Evolutionary conservation across 2,888 invertebrate species (phyloP).

Genomic region (Dione juno): DNA sequence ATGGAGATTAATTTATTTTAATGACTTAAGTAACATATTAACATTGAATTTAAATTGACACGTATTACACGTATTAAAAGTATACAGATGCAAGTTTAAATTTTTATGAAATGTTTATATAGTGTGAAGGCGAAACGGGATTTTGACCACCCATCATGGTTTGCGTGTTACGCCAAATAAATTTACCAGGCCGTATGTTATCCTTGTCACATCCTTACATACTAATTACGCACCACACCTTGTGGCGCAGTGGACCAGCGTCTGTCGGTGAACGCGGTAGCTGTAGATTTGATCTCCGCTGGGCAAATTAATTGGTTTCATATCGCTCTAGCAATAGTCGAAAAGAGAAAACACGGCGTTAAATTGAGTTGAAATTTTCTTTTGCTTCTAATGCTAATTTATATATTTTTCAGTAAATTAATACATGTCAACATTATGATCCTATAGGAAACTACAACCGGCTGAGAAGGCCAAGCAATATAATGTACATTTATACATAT

Average conservation of each 20-base stretch:
- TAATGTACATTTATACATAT: neutral
- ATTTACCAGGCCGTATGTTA: neutral
- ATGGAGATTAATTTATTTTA: neutral
- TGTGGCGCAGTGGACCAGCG: neutral
- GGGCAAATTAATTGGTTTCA: no score
- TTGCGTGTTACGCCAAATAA: conserved; percentile 10
- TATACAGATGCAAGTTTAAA: neutral
- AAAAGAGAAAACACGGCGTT: neutral
- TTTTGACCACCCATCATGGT: conserved; percentile 3
- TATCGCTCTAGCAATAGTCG: no score
- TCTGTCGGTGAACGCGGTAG: neutral
- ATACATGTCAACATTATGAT: no score
- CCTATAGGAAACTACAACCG: no score
- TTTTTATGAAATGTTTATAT: neutral
- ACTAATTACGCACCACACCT: neutral
- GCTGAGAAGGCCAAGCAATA: no score
- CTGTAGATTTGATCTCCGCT: neutral
- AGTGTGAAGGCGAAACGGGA: neutral
- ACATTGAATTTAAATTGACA: neutral
- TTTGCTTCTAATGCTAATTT: no score
- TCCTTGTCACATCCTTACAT: conserved; percentile 1
- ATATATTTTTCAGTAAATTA: no score
- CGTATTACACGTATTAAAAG: neutral
- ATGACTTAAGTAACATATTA: neutral
- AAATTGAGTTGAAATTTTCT: no score